Evolutionary conservation across 2,113 vertebrate species (phyloP), one percentile per base, ranked within the genome.

Genomic region (Egretta garzetta): DNA sequence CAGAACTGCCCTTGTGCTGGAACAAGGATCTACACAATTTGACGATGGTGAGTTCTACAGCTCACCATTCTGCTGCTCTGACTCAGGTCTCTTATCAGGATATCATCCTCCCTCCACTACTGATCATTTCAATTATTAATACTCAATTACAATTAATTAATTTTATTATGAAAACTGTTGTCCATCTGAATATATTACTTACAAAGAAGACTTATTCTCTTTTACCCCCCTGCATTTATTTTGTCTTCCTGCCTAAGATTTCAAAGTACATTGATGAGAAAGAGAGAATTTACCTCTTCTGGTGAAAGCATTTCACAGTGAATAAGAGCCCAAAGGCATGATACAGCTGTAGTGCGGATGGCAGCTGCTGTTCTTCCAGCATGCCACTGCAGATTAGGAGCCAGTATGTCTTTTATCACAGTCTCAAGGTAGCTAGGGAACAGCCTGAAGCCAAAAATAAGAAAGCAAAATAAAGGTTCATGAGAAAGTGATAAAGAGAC

Each of bases 381-480:
- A 2, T 96, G 98, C 99, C 99, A 99, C 97, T 99, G 99, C 97
- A 99, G 98, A 98, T 98, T 99, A 72, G 99, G 99, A 92, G 98
- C 98, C 96, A 99, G 89, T 60, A 99, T 91, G 71, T 99, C 98
- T 88, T 97, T 96, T 73, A 99, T 94, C 96, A 99, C 97, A 32
- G 84, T 96, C 97, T 99, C 98, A 10, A 99, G 97, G 97, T 99
- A 97, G 33, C 94, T 79, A 53, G 92, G 88, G 91, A 99, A 99
- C 94, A 94, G 93, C 95, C 99, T 99, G 97, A 18, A 91, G 96
- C 60, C 72, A 96, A 88, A 86, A 93, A 97, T 52, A 95, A 50
- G 62, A 91, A 55, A 59, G 56, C 43, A 84, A 95, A 95, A 92
- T 79, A 82, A 95, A 89, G 66, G 77, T 89, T 96, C 88, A 70